phyloP scores from a whole-genome alignment of 1,140 invertebrate genomes.

The Maconellicoccus hirsutus region DNA sequence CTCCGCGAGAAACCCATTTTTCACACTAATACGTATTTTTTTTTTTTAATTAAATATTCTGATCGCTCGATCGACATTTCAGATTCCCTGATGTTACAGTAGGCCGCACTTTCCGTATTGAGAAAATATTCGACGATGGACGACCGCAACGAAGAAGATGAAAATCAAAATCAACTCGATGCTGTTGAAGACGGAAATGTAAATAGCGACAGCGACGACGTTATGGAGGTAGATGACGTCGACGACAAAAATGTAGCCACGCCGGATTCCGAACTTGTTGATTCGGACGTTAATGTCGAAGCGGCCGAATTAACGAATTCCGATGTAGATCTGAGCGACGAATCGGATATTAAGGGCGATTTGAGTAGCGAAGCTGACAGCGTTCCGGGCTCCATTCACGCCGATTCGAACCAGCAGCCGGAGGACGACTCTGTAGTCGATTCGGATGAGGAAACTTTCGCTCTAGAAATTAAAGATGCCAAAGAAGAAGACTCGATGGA shows the following conservation, averaged over 20 bases:
- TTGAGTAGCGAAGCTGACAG: neutral
- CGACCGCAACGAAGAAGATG: neutral
- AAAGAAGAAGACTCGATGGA: neutral
- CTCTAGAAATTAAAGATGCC: neutral
- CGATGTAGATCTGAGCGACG: neutral
- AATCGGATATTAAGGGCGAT: neutral
- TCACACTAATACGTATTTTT: too few relatives aligned
- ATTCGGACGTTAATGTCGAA: neutral
- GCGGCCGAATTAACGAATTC: neutral
- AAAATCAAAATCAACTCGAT: neutral
- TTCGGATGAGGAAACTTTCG: neutral
- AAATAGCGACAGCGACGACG: neutral
- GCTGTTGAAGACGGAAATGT: neutral
- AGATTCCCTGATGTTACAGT: neutral
- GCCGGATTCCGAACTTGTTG: neutral
- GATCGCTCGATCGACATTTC: too few relatives aligned
- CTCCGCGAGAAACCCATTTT: too few relatives aligned
- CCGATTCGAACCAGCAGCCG: neutral
- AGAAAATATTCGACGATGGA: neutral
- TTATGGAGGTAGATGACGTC: neutral
- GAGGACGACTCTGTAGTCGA: neutral
- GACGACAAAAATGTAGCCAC: neutral
- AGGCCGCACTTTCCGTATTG: neutral
- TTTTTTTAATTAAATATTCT: too few relatives aligned
- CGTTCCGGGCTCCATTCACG: neutral